phyloP scores from a whole-genome alignment of 2,113 vertebrate genomes.

The Pseudolaguvia tuberculata region DNA sequence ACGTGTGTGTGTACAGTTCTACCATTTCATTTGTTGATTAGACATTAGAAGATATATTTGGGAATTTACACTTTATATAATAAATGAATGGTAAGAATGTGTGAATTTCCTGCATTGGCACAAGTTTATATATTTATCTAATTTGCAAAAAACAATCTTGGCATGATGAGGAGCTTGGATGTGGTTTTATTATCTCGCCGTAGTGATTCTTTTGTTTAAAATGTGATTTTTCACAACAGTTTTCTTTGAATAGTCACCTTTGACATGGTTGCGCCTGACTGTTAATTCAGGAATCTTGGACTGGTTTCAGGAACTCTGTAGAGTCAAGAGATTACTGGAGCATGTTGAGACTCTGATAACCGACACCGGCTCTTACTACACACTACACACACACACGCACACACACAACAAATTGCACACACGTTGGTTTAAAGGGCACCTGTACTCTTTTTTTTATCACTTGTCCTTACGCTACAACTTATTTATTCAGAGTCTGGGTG shows the following conservation, averaged over 20 bases:
- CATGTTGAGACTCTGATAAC: slow-evolving; percentile 68
- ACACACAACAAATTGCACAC: slow-evolving; percentile 6
- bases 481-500: slow-evolving; percentile 62
- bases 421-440: slow-evolving; percentile 24
- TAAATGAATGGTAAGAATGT: too few species aligned
- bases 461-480: slow-evolving; percentile 57
- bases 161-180: slow-evolving; percentile 35
- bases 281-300: slow-evolving; percentile 57
- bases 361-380: slow-evolving; percentile 62
- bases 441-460: slow-evolving; percentile 51
- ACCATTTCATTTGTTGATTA: neutral
- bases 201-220: slow-evolving; percentile 51
- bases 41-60: neutral
- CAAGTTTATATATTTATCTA: slow-evolving; percentile 5
- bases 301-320: slow-evolving; percentile 64
- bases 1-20: neutral
- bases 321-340: slow-evolving; percentile 67
- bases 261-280: slow-evolving; percentile 58
- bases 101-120: too few species aligned
- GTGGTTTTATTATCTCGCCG: slow-evolving; percentile 43
- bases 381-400: slow-evolving; percentile 8
- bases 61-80: too few species aligned
- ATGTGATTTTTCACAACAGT: slow-evolving; percentile 56
- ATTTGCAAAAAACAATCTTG: neutral
- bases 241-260: slow-evolving; percentile 66